phyloP scores from a whole-genome alignment of 2,797 vertebrate genomes.

The Hyperoplus immaculatus region DNA sequence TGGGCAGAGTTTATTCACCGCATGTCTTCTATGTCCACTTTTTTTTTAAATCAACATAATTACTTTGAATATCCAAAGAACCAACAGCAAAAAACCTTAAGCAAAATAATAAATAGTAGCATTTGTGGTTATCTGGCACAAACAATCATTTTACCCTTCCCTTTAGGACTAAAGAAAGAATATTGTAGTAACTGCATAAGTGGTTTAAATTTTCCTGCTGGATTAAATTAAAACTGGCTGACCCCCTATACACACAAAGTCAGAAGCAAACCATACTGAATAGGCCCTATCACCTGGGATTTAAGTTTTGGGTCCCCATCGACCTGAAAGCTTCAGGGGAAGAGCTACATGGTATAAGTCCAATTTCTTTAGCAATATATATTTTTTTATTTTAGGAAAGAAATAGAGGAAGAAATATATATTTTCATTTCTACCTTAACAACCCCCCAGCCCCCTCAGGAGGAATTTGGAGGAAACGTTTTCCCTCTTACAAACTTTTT shows the following conservation, averaged over 20 bases:
- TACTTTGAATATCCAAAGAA: neutral
- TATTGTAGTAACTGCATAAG: conserved; percentile 19
- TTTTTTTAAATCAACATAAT: neutral
- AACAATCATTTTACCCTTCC: neutral
- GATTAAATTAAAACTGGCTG: conserved; percentile 39
- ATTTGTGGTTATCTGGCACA: neutral
- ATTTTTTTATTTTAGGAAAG: neutral
- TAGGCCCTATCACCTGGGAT: conserved; percentile 41
- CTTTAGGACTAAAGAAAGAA: conserved; percentile 40
- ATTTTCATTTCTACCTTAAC: neutral
- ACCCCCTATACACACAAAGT: conserved; percentile 38
- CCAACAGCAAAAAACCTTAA: neutral
- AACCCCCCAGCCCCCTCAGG: neutral
- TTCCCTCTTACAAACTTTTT: neutral
- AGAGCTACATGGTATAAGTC: conserved; percentile 9
- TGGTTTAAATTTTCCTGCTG: conserved; percentile 31
- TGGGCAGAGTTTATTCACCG: neutral
- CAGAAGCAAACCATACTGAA: conserved; percentile 44
- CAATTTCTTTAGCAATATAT: conserved; percentile 12
- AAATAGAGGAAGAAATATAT: neutral
- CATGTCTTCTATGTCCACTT: neutral
- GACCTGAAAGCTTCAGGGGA: conserved; percentile 37
- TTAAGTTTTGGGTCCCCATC: conserved; percentile 46
- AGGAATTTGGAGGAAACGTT: neutral
- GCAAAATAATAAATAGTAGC: neutral